Percentiles rank a stretch among this genome's conserved stretches.
phyloP scores from a whole-genome alignment of 2,797 vertebrate species.

The Remorina albescens region DNA sequence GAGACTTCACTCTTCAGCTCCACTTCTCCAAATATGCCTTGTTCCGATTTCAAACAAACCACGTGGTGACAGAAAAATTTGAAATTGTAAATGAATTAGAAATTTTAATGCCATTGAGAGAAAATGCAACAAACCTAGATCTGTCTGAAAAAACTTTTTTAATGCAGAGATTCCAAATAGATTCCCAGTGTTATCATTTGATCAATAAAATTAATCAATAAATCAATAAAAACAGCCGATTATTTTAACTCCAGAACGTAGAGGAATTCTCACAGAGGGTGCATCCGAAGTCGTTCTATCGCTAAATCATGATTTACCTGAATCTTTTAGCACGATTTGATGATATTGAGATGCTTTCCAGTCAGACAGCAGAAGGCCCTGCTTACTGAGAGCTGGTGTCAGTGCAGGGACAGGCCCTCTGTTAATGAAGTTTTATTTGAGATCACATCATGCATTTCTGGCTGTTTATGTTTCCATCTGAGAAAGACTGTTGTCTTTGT shows the following conservation, averaged over 20 bases:
- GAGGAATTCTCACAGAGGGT: conserved; percentile 9
- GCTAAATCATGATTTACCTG: conserved; percentile 25
- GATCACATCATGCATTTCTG: conserved; percentile 21
- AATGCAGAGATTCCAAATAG: no score
- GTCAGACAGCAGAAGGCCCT: conserved; percentile 30
- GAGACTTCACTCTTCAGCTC: no score
- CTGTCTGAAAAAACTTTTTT: no score
- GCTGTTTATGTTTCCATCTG: conserved; percentile 7
- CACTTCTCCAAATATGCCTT: no score
- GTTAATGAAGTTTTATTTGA: conserved; percentile 26
- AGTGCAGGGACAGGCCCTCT: not conserved
- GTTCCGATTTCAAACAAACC: no score
- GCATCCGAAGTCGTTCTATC: conserved; percentile 12
- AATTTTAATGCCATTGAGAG: no score
- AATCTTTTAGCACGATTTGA: conserved; percentile 28
- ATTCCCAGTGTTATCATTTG: no score
- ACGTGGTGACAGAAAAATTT: no score
- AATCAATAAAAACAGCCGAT: no score
- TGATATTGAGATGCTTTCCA: conserved; percentile 32
- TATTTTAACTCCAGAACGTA: no score
- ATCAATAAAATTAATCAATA: no score
- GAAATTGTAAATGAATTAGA: no score
- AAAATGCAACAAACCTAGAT: not conserved
- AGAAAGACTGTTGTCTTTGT: conserved; percentile 1
- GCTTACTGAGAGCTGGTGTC: conserved; percentile 26